Evolutionary conservation across 1,140 invertebrate genomes (phyloP), one percentile per base, ranked within the genome.

Genomic region (Meloidogyne floridensis): DNA sequence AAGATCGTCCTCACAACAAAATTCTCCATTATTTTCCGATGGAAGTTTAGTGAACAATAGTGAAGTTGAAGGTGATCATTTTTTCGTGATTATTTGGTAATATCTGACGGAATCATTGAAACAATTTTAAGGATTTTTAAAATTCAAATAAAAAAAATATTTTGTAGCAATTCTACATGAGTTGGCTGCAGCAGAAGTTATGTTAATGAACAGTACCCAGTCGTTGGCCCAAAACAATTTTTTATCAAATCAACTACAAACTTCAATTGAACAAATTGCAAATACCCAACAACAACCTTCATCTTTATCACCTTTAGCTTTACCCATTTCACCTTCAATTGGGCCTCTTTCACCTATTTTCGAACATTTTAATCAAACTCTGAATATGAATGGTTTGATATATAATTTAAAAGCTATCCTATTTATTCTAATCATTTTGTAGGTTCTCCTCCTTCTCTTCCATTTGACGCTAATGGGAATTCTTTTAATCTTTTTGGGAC

Each of bases 121-220:
- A n/a, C n/a, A 32, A 1, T 32, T 32, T 32, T 32, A 32, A 32
- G 32, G 0, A 47, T 47, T 47, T 7, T 47, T 47, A 6, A 32
- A 32, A 32, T 54, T 15, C 4, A 59, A 59, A 3, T 59, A n/a
- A 59, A 59, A 59, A 59, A n/a, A 76, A 47, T 51, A 2, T 53
- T 56, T 76, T 76, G 56, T 56, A 76, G 75, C 75, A 6, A 53
- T 76, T 76, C n/a, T 76, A 9, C 47, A 69, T 15, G 75, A 76
- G 15, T 65, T 76, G 53, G 69, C 75, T 65, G 53, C 75, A 56
- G 69, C 75, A 53, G 59, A 65, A 8, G 10, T n/a, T 65, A 65
- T 65, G 6, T 65, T 65, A 65, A 13, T 65, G 5, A 65, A 65
- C n/a, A 65, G 6, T 65, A 65, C 59, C 7, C 59, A n/a, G 8